Evolutionary conservation across 2,113 vertebrate species (phyloP).

Genomic region (Taurulus bubalis): DNA sequence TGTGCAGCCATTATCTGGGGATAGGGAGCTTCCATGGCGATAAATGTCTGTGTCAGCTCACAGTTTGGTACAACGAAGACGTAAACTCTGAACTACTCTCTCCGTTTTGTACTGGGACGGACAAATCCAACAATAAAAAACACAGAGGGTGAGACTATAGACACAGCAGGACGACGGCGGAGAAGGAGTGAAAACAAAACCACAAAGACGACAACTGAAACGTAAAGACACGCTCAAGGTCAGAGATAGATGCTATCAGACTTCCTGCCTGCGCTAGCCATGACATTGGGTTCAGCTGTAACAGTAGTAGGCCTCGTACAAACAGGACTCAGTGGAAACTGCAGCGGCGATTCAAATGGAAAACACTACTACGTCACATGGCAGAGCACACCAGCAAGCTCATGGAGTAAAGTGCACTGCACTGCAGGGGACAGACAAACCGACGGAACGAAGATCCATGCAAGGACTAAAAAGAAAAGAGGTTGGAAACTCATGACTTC

Average conservation of each 20-base stretch:
- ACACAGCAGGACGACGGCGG: neutral
- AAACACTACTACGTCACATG: constrained; percentile 53
- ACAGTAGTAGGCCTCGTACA: constrained; percentile 41
- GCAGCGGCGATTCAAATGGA: constrained; percentile 57
- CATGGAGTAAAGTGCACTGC: constrained; percentile 28
- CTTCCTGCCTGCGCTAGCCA: constrained; percentile 29
- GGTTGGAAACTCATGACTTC: neutral
- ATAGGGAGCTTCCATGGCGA: neutral
- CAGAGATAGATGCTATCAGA: constrained; percentile 51
- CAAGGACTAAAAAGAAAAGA: neutral
- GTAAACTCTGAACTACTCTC: constrained; percentile 3
- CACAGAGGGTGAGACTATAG: neutral
- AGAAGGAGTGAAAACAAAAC: constrained; percentile 22
- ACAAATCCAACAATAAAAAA: neutral
- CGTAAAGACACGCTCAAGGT: constrained; percentile 45
- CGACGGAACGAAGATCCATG: neutral
- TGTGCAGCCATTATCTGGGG: constrained; percentile 17
- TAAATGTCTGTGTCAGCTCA: constrained; percentile 12
- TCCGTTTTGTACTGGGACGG: neutral
- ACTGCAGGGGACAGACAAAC: constrained; percentile 6
- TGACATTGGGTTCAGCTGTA: constrained; percentile 51
- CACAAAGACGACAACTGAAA: constrained; percentile 16
- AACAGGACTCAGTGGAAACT: constrained; percentile 61
- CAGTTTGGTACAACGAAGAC: neutral
- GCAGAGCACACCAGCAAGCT: constrained; percentile 37